Evolutionary conservation across 2,113 vertebrate genomes (phyloP).

Genomic region (Halichoeres trimaculatus): DNA sequence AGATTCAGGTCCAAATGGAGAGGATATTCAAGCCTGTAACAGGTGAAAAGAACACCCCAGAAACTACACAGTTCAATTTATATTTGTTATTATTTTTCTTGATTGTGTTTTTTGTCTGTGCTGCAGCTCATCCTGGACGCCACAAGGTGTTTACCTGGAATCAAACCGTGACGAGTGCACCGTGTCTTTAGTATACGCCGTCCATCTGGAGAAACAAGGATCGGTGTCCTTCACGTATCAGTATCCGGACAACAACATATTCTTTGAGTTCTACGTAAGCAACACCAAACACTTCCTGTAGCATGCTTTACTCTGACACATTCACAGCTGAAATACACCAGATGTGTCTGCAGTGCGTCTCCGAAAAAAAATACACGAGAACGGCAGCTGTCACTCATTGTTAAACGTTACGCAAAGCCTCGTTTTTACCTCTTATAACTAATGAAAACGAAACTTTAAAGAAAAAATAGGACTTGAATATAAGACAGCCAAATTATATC

Average conservation of each 20-base stretch:
- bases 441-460: too few relatives aligned
- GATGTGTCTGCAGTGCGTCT: too few relatives aligned
- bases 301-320: background rate
- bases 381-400: too few relatives aligned
- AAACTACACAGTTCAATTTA: background rate
- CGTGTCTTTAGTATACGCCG: constrained; percentile 93
- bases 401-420: too few relatives aligned
- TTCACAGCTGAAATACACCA: too few relatives aligned
- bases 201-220: constrained; percentile 94
- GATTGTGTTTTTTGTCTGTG: constrained; percentile 8
- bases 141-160: constrained; percentile 94
- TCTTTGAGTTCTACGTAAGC: constrained; percentile 99
- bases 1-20: constrained; percentile 84
- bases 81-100: too few relatives aligned
- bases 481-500: too few relatives aligned
- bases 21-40: constrained; percentile 87
- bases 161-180: constrained; percentile 97
- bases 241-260: constrained; percentile 97
- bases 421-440: too few relatives aligned
- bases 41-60: constrained; percentile 78
- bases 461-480: too few relatives aligned
- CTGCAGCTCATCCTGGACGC: constrained; percentile 89
- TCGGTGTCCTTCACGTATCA: constrained; percentile 96
- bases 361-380: too few relatives aligned
- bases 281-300: background rate